Percentiles rank a stretch among this genome's conserved stretches.
Conservation (phyloP, 2,888 invertebrate genomes). For the Osedax frankpressi region DNA sequence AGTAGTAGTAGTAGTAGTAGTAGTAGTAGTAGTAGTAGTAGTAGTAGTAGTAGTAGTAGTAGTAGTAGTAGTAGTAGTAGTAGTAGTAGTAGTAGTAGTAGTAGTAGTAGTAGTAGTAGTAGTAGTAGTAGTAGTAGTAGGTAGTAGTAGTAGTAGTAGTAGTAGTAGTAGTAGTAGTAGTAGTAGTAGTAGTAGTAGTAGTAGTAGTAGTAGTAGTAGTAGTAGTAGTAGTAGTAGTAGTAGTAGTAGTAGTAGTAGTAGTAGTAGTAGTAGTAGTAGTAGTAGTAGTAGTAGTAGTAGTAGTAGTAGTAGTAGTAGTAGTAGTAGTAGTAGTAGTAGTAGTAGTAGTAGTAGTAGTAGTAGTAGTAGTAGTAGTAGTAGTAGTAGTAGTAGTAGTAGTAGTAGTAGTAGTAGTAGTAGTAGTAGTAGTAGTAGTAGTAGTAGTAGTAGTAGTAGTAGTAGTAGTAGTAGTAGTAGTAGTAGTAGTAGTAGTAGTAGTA, state of each 20-base stretch:
- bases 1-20: constrained; percentile 3
- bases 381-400: constrained; percentile 1
- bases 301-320: background rate
- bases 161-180: background rate
- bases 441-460: constrained; percentile 1
- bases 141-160: background rate
- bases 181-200: background rate
- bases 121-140: constrained; percentile 3
- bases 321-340: background rate
- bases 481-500: constrained; percentile 1
- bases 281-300: background rate
- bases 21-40: constrained; percentile 2
- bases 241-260: background rate
- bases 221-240: background rate
- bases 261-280: background rate
- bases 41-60: constrained; percentile 1
- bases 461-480: constrained; percentile 3
- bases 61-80: constrained; percentile 3
- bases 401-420: constrained; percentile 3
- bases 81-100: constrained; percentile 1
- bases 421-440: constrained; percentile 1
- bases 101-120: constrained; percentile 1
- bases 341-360: constrained; percentile 3
- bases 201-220: background rate
- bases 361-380: constrained; percentile 1